Evolutionary conservation across 2,888 invertebrate species (phyloP).

Genomic region (Limenitis camilla): DNA sequence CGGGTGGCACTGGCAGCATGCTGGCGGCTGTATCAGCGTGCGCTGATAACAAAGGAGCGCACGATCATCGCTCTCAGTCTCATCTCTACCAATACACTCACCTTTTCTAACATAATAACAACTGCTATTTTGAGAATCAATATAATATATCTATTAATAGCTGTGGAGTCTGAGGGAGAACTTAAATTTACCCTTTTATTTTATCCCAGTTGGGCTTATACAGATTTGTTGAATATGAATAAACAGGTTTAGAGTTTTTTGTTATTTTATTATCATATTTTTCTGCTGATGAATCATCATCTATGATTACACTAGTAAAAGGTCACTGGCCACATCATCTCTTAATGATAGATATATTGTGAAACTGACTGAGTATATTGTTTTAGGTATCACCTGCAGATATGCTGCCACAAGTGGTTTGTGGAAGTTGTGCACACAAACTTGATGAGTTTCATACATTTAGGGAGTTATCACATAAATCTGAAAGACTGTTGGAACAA

Average conservation of each 20-base stretch:
- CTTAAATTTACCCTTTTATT: slow-evolving; percentile 41
- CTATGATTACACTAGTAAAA: slow-evolving; percentile 47
- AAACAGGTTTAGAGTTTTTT: slow-evolving; percentile 28
- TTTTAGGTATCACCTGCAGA: slow-evolving; percentile 84
- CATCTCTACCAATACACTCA: slow-evolving; percentile 34
- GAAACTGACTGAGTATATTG: slow-evolving; percentile 37
- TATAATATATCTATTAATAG: slow-evolving; percentile 65
- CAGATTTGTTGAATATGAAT: slow-evolving; percentile 15
- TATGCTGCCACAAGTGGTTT: slow-evolving; percentile 84
- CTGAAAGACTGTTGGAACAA: slow-evolving; percentile 83
- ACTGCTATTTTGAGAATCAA: slow-evolving; percentile 67
- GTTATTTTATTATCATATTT: slow-evolving; percentile 54
- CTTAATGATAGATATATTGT: slow-evolving; percentile 40
- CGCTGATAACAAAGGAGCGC: slow-evolving; percentile 70
- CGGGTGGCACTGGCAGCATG: slow-evolving; percentile 53
- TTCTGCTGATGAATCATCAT: slow-evolving; percentile 56
- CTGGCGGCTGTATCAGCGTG: slow-evolving; percentile 42
- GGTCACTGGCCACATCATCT: slow-evolving; percentile 30
- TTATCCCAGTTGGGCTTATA: slow-evolving; percentile 29
- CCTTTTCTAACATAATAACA: slow-evolving; percentile 34
- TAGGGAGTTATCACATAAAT: slow-evolving; percentile 83
- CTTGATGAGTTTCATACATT: slow-evolving; percentile 85
- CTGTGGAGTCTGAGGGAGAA: slow-evolving; percentile 60
- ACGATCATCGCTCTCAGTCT: slow-evolving; percentile 18
- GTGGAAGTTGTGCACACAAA: slow-evolving; percentile 83